These are phyloP conservation scores for Sylvicola fuscatus DNA, from an alignment of 2,888 invertebrate genomes.

Conservation along the genomic window DNA sequence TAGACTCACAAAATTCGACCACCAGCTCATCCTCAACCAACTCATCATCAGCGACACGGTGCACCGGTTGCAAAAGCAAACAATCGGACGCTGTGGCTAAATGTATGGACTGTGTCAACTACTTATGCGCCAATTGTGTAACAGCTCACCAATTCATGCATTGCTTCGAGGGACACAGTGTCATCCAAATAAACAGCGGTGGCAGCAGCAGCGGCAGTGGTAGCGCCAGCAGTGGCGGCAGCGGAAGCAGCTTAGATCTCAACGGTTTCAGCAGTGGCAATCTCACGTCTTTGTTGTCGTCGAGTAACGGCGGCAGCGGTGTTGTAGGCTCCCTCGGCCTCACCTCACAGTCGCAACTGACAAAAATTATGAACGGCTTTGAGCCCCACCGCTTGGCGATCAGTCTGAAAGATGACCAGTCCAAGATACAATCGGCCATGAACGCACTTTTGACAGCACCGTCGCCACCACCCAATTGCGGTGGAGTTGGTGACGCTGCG, in stretches of 20 bases:
- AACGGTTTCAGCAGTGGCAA: neutral
- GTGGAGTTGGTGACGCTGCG: neutral
- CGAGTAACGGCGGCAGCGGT: neutral
- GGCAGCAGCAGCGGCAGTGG: constrained; percentile 26
- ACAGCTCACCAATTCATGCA: constrained; percentile 99
- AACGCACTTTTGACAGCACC: constrained; percentile 3
- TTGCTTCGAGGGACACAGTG: constrained; percentile 92
- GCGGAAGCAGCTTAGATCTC: neutral
- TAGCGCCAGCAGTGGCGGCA: constrained; percentile 4
- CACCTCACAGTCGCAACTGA: constrained; percentile 1
- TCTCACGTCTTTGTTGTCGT: neutral
- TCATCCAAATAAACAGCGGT: constrained; percentile 31
- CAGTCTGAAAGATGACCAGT: constrained; percentile 3
- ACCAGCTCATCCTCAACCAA: constrained; percentile 16
- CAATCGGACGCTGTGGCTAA: constrained; percentile 88
- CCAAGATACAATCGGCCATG: neutral
- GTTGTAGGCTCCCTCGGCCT: neutral
- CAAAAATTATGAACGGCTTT: constrained; percentile 5
- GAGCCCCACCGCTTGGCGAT: constrained; percentile 4
- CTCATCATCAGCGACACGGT: constrained; percentile 32
- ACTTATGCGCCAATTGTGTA: constrained; percentile 91
- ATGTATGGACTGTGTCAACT: constrained; percentile 91
- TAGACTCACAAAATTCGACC: constrained; percentile 20
- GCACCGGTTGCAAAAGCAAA: constrained; percentile 92
- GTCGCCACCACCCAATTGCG: neutral